Conservation (phyloP, 2,797 vertebrate genomes). For the Rallus crepitans region DNA sequence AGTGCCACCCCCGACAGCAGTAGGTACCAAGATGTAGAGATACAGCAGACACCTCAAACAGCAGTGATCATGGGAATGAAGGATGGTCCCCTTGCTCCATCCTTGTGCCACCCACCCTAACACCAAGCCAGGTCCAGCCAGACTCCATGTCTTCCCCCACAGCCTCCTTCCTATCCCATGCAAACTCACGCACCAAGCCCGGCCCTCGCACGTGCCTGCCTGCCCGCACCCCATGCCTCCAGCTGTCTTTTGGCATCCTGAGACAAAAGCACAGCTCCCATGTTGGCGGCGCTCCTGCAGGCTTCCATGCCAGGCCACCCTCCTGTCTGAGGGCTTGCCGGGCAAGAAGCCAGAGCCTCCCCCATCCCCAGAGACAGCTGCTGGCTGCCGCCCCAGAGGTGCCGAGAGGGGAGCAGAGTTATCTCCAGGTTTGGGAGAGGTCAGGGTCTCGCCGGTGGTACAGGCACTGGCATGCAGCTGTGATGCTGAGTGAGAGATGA, state of each 20-base stretch:
- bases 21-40: not conserved
- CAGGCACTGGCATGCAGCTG: accelerated
- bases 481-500: not conserved
- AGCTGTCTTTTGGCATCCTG: not conserved
- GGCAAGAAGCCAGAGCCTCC: not conserved
- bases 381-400: not conserved
- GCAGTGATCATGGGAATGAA: not conserved
- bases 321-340: accelerated
- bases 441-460: accelerated
- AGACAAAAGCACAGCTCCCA: accelerated
- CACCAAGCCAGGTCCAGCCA: not conserved
- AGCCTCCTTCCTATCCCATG: not conserved
- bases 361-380: not conserved
- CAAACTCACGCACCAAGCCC: accelerated
- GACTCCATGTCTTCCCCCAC: not conserved
- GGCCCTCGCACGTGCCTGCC: accelerated
- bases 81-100: not conserved
- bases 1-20: not conserved
- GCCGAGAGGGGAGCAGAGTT: not conserved
- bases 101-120: not conserved
- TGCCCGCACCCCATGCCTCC: accelerated
- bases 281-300: accelerated
- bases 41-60: not conserved
- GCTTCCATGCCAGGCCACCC: not conserved
- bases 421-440: not conserved